These are phyloP conservation scores for Echiichthys vipera DNA, from an alignment of 2,797 vertebrate species.

Conservation along the genomic window DNA sequence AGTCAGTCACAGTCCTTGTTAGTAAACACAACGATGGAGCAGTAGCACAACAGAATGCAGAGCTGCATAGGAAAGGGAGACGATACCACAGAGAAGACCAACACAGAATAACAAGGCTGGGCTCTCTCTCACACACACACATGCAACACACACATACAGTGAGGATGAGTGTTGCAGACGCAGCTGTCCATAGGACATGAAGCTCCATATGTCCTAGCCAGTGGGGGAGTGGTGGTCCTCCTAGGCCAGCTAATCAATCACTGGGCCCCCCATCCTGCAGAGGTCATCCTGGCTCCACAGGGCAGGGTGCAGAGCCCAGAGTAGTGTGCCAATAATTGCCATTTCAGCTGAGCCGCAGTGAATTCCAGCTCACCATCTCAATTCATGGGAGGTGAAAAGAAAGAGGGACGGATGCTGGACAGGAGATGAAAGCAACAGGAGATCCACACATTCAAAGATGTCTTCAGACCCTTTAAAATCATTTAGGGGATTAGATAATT, in stretches of 20 bases:
- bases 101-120: constrained; percentile 69
- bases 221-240: constrained; percentile 74
- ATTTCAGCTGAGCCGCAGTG: constrained; percentile 69
- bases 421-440: neutral
- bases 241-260: constrained; percentile 85
- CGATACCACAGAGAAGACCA: constrained; percentile 20
- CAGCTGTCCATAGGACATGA: constrained; percentile 76
- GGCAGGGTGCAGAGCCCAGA: constrained; percentile 72
- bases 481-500: neutral
- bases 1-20: constrained; percentile 8
- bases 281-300: constrained; percentile 72
- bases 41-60: neutral
- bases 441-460: neutral
- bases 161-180: constrained; percentile 56
- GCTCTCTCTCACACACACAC: constrained; percentile 30
- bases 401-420: constrained; percentile 12
- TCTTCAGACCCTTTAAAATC: neutral
- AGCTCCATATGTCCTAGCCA: constrained; percentile 82
- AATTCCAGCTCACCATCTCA: constrained; percentile 49
- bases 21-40: neutral
- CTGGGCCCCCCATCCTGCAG: constrained; percentile 57
- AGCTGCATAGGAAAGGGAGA: constrained; percentile 8
- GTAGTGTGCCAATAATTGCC: constrained; percentile 67
- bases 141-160: constrained; percentile 23
- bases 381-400: constrained; percentile 43